These are phyloP conservation scores for Neolamprologus kungweensis DNA, from an alignment of 2,113 vertebrate species.

Conservation along the genomic window DNA sequence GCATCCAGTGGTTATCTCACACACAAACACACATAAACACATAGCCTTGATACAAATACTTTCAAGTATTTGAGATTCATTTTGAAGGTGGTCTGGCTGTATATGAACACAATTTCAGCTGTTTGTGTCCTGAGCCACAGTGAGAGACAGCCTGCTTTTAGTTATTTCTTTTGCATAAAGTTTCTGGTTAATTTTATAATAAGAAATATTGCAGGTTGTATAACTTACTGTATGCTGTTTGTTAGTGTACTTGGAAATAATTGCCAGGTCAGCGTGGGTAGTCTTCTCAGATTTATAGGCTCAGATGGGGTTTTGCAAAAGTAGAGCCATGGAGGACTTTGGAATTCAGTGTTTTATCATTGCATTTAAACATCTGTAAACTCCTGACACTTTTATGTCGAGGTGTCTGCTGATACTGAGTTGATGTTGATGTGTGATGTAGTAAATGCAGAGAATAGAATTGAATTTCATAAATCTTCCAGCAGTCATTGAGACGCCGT, in stretches of 20 bases:
- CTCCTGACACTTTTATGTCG: neutral
- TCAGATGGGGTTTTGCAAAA: neutral
- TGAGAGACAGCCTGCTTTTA: neutral
- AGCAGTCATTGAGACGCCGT: fast-evolving
- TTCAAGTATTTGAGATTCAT: neutral
- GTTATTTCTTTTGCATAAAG: neutral
- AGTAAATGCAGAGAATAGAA: neutral
- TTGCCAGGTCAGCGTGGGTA: neutral
- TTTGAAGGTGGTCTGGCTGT: neutral
- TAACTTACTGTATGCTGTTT: neutral
- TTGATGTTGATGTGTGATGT: neutral
- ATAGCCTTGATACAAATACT: neutral
- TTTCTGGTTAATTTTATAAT: neutral
- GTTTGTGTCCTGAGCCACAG: neutral
- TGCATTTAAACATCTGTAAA: neutral
- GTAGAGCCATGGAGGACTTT: neutral
- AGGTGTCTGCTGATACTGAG: neutral
- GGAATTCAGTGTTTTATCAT: neutral
- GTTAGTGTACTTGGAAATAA: neutral
- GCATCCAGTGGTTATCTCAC: neutral
- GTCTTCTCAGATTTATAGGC: neutral
- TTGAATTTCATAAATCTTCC: neutral
- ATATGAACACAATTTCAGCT: neutral
- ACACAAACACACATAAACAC: neutral
- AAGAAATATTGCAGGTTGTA: neutral